phyloP scores from a whole-genome alignment of 2,888 invertebrate genomes.

The Dryadula phaetusa region DNA sequence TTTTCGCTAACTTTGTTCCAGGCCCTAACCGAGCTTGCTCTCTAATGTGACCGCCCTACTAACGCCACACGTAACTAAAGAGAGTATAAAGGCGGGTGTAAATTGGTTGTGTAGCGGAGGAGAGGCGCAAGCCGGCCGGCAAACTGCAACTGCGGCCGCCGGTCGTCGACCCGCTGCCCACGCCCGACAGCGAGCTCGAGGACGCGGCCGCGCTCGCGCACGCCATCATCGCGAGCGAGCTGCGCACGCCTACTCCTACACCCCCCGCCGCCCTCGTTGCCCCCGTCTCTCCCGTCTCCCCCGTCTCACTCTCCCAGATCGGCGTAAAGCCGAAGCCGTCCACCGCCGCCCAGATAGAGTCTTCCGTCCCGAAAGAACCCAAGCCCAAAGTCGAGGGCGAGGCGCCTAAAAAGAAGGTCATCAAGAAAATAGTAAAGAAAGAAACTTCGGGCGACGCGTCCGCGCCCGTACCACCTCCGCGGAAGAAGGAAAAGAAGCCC shows the following conservation, averaged over 20 bases:
- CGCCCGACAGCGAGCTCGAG: constrained; percentile 80
- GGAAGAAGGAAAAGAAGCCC: constrained; percentile 83
- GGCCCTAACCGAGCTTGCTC: constrained; percentile 85
- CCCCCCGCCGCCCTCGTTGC: constrained; percentile 59
- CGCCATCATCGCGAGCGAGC: constrained; percentile 79
- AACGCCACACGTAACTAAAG: constrained; percentile 80
- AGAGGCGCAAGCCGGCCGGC: constrained; percentile 77
- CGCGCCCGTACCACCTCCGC: constrained; percentile 81
- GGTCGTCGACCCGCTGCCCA: constrained; percentile 71
- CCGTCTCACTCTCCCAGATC: constrained; percentile 81
- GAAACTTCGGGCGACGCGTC: constrained; percentile 71
- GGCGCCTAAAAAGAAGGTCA: constrained; percentile 69
- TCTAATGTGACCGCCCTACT: constrained; percentile 84
- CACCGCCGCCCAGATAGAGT: constrained; percentile 73
- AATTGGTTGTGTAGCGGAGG: constrained; percentile 83
- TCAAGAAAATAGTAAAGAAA: constrained; percentile 82
- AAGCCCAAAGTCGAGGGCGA: constrained; percentile 48
- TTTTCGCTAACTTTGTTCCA: constrained; percentile 85
- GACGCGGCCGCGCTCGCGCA: constrained; percentile 78
- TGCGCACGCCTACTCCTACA: constrained; percentile 65
- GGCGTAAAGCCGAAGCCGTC: constrained; percentile 73
- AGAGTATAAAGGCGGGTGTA: constrained; percentile 78
- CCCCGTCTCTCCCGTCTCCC: constrained; percentile 63
- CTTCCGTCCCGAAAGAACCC: constrained; percentile 57
- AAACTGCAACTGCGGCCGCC: constrained; percentile 75